These are phyloP conservation scores for Poecilobothrus nobilitatus DNA, from an alignment of 2,888 invertebrate species.

Conservation along the genomic window DNA sequence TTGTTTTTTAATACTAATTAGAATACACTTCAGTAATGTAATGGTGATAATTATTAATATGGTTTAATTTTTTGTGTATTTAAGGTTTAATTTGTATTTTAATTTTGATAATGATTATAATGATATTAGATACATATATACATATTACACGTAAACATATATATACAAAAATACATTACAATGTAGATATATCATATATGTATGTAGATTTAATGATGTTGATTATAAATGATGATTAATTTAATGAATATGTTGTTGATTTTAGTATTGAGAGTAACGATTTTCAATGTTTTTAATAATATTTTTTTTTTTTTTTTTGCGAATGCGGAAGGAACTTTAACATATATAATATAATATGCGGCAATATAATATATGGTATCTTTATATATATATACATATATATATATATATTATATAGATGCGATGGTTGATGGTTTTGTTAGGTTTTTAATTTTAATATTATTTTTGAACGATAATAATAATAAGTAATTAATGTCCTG, in stretches of 20 bases:
- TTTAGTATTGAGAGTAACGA: neutral
- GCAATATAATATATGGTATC: too few species aligned
- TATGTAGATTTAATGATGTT: neutral
- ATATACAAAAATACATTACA: too few species aligned
- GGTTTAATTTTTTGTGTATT: conserved; percentile 1
- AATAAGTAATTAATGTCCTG: neutral
- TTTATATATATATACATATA: too few species aligned
- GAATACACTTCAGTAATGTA: conserved; percentile 6
- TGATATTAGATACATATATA: neutral
- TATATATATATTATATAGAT: neutral
- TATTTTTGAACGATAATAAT: neutral
- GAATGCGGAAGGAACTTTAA: neutral
- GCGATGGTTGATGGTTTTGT: neutral
- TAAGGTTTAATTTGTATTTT: neutral
- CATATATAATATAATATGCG: too few species aligned
- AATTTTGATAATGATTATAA: neutral
- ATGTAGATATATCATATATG: too few species aligned
- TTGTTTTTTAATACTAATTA: conserved; percentile 6
- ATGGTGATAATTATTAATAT: conserved; percentile 3
- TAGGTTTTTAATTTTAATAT: neutral
- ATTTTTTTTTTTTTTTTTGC: too few species aligned
- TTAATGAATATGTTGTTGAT: neutral
- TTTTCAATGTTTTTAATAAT: neutral
- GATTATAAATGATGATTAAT: neutral
- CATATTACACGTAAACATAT: too few species aligned